Evolutionary conservation across 1,140 invertebrate species (phyloP).

Genomic region (Schlechtendalia chinensis): DNA sequence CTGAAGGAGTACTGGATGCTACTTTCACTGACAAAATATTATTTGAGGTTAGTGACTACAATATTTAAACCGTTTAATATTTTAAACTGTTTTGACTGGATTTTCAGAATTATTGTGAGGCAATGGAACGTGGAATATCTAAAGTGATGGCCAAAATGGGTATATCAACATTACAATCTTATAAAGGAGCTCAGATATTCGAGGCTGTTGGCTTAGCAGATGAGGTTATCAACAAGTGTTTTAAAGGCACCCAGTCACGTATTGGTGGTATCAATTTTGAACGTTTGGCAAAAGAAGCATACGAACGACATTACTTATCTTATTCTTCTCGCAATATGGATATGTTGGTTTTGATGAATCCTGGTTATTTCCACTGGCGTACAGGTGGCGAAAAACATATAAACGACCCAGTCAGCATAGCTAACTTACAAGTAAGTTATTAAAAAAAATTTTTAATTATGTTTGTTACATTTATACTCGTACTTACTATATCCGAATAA

Average conservation of each 20-base stretch:
- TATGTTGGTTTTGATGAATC: constrained; percentile 81
- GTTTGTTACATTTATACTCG: neutral
- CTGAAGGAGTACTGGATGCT: constrained; percentile 76
- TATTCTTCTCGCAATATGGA: constrained; percentile 73
- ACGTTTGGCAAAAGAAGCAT: constrained; percentile 83
- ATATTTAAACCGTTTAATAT: neutral
- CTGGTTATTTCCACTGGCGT: constrained; percentile 94
- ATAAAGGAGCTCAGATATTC: constrained; percentile 99
- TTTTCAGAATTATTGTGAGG: constrained; percentile 66
- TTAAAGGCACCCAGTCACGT: constrained; percentile 90
- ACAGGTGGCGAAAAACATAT: constrained; percentile 96
- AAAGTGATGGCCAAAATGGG: constrained; percentile 99
- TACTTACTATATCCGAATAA: neutral
- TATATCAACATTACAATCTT: constrained; percentile 97
- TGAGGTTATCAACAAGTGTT: constrained; percentile 94
- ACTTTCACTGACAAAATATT: constrained; percentile 80
- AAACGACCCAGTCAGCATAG: constrained; percentile 92
- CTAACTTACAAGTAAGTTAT: constrained; percentile 73
- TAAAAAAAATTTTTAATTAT: neutral
- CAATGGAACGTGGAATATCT: constrained; percentile 76
- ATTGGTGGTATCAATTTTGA: constrained; percentile 92
- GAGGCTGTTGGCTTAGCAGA: constrained; percentile 92
- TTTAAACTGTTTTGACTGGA: neutral
- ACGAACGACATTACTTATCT: constrained; percentile 78
- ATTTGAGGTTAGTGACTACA: constrained; percentile 67